Base-by-base conservation (phyloP, 2,888 invertebrate species). In the Synergus laeviventris region DNA sequence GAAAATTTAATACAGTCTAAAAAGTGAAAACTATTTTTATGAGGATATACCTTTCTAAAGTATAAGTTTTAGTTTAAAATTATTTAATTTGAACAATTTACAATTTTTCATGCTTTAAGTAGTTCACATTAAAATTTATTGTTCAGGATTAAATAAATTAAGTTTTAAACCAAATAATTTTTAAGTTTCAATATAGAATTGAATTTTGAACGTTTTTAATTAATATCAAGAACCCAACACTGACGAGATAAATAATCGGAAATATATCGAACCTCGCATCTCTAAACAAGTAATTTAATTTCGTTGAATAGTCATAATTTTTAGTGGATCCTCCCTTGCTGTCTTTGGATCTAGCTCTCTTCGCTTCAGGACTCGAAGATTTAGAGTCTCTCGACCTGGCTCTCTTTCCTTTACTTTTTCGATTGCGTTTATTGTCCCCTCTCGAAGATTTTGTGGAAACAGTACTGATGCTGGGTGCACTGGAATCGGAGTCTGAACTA, bases 231-330 rank as follows among this genome's bases (percentile, higher is more conserved):
- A 39, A 36, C 42, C 18, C 59, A 70, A 31, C 21, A 49, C 31
- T 31, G 9, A 70, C 9, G n/a, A 49, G 11, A 59, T 49, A 54
- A 49, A 70, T 70, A 70, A 49, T 54, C 62, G 11, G 38, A 45
- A 70, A 36, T 7, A 70, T 54, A 70, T 78, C 87, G 78, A 87
- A 91, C 82, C 94, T 94, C 73, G 99, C 97, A 90, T 98, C 98
- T 84, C 98, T 94, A 91, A 99, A 98, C 84, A 99, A 93, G 91
- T 98, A 98, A 92, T 97, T 98, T 83, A 99, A 91, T 92, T 97
- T 97, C 36, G 96, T 96, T 92, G 95, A 93, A 87, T 96, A 97
- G 91, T 97, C 97, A 88, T 96, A 96, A 12, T 94, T 95, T 91
- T 95, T 95, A 60, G 73, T 75, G 0, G 81, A 76, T 70, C 79